A percentile compares a stretch with the other conserved stretches of the same genome.
Conservation (phyloP, 2,888 invertebrate genomes). For the Temnothorax unifasciatus region DNA sequence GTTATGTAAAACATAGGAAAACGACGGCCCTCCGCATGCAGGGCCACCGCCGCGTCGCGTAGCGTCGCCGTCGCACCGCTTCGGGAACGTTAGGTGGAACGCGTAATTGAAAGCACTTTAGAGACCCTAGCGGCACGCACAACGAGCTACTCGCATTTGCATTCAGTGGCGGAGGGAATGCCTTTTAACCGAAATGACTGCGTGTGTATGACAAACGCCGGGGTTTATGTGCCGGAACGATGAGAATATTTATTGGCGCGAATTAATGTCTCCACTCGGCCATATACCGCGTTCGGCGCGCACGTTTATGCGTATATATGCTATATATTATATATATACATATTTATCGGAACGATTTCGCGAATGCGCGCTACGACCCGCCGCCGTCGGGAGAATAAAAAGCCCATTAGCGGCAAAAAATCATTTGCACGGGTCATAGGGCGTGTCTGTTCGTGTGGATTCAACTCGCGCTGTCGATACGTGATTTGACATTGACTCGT, state of each 20-base stretch:
- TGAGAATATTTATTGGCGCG: slow-evolving; percentile 84
- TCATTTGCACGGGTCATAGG: slow-evolving; percentile 24
- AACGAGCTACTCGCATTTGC: slow-evolving; percentile 81
- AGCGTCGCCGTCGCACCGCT: slow-evolving; percentile 46
- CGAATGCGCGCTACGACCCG: slow-evolving; percentile 40
- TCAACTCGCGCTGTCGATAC: slow-evolving; percentile 4
- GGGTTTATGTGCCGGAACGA: slow-evolving; percentile 82
- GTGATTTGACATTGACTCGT: neutral
- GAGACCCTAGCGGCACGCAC: slow-evolving; percentile 79
- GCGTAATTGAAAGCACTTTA: slow-evolving; percentile 84
- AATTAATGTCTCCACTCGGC: slow-evolving; percentile 81
- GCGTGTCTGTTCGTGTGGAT: neutral
- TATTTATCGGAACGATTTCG: slow-evolving; percentile 75
- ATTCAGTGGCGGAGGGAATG: slow-evolving; percentile 82
- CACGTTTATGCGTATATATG: neutral
- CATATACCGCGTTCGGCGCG: slow-evolving; percentile 63
- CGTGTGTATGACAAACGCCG: slow-evolving; percentile 83
- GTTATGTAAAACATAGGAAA: slow-evolving; percentile 81
- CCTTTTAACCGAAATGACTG: slow-evolving; percentile 85
- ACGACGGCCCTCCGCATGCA: slow-evolving; percentile 73
- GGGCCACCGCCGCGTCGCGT: slow-evolving; percentile 19
- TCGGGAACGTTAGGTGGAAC: slow-evolving; percentile 80
- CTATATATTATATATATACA: slow-evolving; percentile 19
- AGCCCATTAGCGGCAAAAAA: slow-evolving; percentile 50
- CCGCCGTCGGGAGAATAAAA: slow-evolving; percentile 51